Base-by-base conservation (phyloP, 2,113 vertebrate genomes). In the Cavia porcellus region DNA sequence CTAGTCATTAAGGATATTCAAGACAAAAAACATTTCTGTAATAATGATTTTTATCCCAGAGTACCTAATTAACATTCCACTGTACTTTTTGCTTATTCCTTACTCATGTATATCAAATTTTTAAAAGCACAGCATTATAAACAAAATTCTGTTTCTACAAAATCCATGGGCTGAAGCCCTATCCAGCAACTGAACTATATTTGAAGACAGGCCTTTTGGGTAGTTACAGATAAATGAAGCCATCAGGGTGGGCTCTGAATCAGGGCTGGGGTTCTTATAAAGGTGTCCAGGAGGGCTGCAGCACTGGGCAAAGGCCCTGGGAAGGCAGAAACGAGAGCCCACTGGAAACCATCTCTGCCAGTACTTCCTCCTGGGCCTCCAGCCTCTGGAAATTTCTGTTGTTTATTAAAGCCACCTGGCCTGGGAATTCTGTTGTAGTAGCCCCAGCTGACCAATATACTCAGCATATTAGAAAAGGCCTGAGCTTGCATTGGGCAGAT, bases 1-100 rank as follows among this genome's bases (percentile, higher is more conserved):
- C 35, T 59, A 72, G 81, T 83, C 75, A 84, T 80, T 77, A 66
- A 83, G 47, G 20, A 92, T 50, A 88, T 83, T 86, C 38, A 96
- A 84, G 38, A 59, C 25, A 6, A 3, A 5, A 87, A 59, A 6
- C 79, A 3, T 38, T 75, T 83, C 50, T 50, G 2, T 70, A 75
- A 55, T 66, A 85, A 96, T 38, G n/a, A 61, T 57, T 87, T 68
- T 13, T 61, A 74, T 20, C 61, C 52, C 30, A 92, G 19, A 77
- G 13, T 10, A 75, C 47, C n/a, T 75, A 89, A 89, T 68, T 82
- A 77, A n/a, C 25, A 92, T 35, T 25, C 25, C 32, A 57, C 2
- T 59, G 47, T 24, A 57, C 3, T 52, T 89, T 87, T 92, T 90
- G 61, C 55, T 88, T 82, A 70, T 85, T 79, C 75, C 83, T 84